Conservation (phyloP, 2,888 invertebrate genomes). For the Chalcosyrphus nemorum region DNA sequence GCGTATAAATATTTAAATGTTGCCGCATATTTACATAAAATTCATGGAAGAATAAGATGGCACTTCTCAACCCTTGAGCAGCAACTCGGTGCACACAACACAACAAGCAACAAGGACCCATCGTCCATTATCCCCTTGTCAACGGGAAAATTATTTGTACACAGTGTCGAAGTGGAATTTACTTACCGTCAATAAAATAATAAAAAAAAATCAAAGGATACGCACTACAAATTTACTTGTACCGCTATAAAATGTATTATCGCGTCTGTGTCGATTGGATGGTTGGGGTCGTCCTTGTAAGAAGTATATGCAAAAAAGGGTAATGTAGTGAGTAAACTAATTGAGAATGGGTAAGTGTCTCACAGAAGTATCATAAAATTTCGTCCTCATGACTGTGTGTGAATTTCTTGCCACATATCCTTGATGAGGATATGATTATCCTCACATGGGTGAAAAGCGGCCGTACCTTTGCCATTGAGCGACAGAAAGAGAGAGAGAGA, state of each 20-base stretch:
- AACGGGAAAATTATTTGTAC: slow-evolving; percentile 48
- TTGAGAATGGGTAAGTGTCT: slow-evolving; percentile 30
- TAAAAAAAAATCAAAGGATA: slow-evolving; percentile 69
- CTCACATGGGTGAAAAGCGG: neutral
- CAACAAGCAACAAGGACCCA: neutral
- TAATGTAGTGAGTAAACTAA: slow-evolving; percentile 59
- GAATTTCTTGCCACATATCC: slow-evolving; percentile 43
- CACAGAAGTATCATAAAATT: slow-evolving; percentile 18
- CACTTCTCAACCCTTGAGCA: slow-evolving; percentile 30
- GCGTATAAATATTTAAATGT: slow-evolving; percentile 66
- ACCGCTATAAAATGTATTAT: slow-evolving; percentile 38
- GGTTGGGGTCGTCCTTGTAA: neutral
- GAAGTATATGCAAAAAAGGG: neutral
- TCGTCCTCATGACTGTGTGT: neutral
- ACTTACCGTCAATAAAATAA: slow-evolving; percentile 51
- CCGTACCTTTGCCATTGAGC: too few species aligned
- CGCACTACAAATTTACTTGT: slow-evolving; percentile 65
- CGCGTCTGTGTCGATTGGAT: neutral
- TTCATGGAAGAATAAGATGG: slow-evolving; percentile 40
- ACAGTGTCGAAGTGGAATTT: slow-evolving; percentile 52
- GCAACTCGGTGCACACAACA: neutral
- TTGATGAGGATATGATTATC: slow-evolving; percentile 36
- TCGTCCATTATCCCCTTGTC: slow-evolving; percentile 53
- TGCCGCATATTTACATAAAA: slow-evolving; percentile 67
- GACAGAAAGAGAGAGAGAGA: too few species aligned